Base-by-base conservation (phyloP, 1,140 invertebrate species). In the Diploscapter pachys region DNA sequence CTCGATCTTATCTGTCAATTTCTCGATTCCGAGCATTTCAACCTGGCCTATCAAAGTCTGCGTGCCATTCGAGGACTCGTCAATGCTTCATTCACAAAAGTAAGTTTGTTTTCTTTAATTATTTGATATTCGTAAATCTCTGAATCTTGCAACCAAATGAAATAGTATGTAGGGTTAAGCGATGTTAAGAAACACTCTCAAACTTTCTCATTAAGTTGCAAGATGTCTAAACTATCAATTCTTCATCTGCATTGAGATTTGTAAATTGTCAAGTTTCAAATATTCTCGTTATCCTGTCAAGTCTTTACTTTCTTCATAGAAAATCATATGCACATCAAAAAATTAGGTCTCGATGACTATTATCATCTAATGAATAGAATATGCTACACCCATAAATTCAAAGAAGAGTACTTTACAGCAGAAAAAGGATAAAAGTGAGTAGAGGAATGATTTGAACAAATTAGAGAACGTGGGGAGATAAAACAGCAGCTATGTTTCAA, bases 71-170 rank as follows among this genome's bases (percentile, higher is more conserved):
- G 6, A 68, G 5, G 8, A 5, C 51, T 68, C 11, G 50, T 48
- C 11, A 52, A 51, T 52, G 48, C 66, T n/a, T 68, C 66, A n/a
- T 53, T 68, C 51, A 52, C 48, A 6, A 51, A 55, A 55, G 66
- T 68, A 52, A 51, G 66, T 64, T 64, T 13, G 5, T 65, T 65
- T 0, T 6, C 51, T 65, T 9, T 8, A 65, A 65, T 50, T 65
- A 31, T 2, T 65, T 31, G 57, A 59, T 59, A 9, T 13, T 11
- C 57, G 9, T 9, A 8, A 65, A 65, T 50, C 51, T 65, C 51
- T 1, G 2, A 59, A 11, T 13, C 57, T 11, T 13, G 9, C 9
- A 59, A 13, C 9, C 2, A 9, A 59, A 11, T 59, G 31, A 64
- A 64, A 31, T 9, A 64, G 63, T 48, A 13, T 48, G 6, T 2